Evolutionary conservation across 2,888 invertebrate genomes (phyloP), one percentile per base, ranked within the genome.

Genomic region (Cryptocephalus moraei): DNA sequence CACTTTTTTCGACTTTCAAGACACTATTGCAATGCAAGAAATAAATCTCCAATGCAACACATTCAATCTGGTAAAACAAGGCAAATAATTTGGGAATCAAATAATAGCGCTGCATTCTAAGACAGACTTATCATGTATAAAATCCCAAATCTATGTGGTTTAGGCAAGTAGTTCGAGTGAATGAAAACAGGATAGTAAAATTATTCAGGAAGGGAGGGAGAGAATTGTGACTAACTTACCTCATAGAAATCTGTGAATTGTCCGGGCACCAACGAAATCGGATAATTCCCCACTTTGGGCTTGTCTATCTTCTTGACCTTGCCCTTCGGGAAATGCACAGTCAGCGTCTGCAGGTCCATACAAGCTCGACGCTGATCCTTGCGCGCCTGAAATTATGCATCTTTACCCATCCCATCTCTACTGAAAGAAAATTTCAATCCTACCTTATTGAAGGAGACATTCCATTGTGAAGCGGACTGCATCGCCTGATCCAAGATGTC

Each of bases 251-350:
- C 91, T 57, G 89, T 87, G 73, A 83, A 97, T 74, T 99, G 99
- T n/a, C 96, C 96, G 34, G 95, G 93, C 59, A 99, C 84, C 53
- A 99, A 75, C 40, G 96, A 84, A 51, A 95, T 83, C 13, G 97
- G 97, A 76, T 95, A 99, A 69, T 79, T 69, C 39, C 81, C 81
- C 38, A 80, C 70, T 56, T 77, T 77, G 43, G 73, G 73, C 52
- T 73, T 73, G 31, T 70, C 69, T 12, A 75, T 67, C 38, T 62
- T 60, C 47, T 66, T 66, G 50, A 65, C 60, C 52, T 62, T 67
- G 44, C 75, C 76, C 56, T 74, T 78, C 4, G 89, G 90, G 65
- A 83, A 82, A 67, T 90, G 90, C 53, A 95, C 78, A 1, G 87
- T 86, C 59, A 86, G 83, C 41, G 90, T 91, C 74, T 97, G 96